phyloP scores from a whole-genome alignment of 64 coral and sea anemone species.

The Stichodactyla helianthus region DNA sequence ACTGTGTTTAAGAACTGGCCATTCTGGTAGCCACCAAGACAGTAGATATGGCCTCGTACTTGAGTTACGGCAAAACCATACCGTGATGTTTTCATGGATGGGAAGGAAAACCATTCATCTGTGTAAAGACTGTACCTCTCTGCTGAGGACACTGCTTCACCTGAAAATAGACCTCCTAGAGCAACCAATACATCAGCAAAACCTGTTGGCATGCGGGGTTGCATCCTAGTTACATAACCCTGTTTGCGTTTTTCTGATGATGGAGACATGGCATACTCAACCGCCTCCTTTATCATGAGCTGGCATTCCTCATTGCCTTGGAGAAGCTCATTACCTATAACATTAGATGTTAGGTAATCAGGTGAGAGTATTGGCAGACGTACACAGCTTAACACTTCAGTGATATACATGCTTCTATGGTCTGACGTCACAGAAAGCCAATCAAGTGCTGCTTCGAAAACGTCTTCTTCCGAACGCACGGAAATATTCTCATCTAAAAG shows the following conservation, averaged over 20 bases:
- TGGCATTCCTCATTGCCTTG: conserved; percentile 60
- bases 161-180: conserved; percentile 71
- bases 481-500: conserved; percentile 75
- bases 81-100: conserved; percentile 61
- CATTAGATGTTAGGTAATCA: conserved; percentile 48
- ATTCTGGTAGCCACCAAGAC: conserved; percentile 87
- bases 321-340: conserved; percentile 52
- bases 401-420: conserved; percentile 23
- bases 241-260: conserved; percentile 86
- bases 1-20: conserved; percentile 68
- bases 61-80: conserved; percentile 83
- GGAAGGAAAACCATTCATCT: conserved; percentile 66
- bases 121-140: conserved; percentile 92
- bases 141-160: conserved; percentile 65
- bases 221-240: conserved; percentile 49
- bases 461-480: conserved; percentile 86
- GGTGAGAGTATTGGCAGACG: conserved; percentile 74
- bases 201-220: conserved; percentile 73
- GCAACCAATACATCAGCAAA: conserved; percentile 84
- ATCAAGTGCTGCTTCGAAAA: conserved; percentile 73
- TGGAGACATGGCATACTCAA: conserved; percentile 80
- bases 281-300: conserved; percentile 76
- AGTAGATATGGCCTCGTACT: conserved; percentile 78
- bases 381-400: conserved; percentile 71
- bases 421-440: conserved; percentile 50